These are phyloP conservation scores for Zosterops pallidus DNA, from an alignment of 2,113 vertebrate genomes.

Conservation along the genomic window DNA sequence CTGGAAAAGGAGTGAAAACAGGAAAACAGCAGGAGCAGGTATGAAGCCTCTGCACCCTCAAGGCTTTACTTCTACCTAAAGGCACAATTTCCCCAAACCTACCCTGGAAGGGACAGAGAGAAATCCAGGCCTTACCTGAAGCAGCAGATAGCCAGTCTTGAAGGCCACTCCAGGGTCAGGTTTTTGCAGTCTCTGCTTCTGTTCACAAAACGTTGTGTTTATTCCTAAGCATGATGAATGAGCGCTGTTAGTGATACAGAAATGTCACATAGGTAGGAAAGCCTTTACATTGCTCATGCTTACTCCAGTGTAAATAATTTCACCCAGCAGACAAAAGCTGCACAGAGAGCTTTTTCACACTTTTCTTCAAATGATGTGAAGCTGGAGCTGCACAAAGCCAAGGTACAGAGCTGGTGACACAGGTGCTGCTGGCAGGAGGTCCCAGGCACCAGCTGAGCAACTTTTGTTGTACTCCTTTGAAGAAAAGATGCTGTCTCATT, in stretches of 20 bases:
- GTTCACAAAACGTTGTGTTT: background rate
- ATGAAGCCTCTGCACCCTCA: background rate
- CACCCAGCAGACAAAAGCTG: background rate
- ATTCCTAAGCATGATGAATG: background rate
- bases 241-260: background rate
- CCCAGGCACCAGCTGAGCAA: background rate
- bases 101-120: background rate
- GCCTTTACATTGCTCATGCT: background rate
- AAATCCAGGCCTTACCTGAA: background rate
- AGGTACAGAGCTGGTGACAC: background rate
- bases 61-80: background rate
- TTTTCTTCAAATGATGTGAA: background rate
- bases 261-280: background rate
- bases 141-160: background rate
- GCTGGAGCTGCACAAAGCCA: background rate
- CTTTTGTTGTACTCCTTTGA: background rate
- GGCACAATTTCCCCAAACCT: background rate
- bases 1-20: background rate
- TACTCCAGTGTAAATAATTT: background rate
- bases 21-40: background rate
- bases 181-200: background rate
- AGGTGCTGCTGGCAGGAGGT: conserved; percentile 21
- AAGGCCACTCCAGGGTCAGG: fast-evolving
- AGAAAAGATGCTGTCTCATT: background rate
- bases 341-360: background rate